Evolutionary conservation across 2,113 vertebrate species (phyloP).

Genomic region (Dicaeum eximium): DNA sequence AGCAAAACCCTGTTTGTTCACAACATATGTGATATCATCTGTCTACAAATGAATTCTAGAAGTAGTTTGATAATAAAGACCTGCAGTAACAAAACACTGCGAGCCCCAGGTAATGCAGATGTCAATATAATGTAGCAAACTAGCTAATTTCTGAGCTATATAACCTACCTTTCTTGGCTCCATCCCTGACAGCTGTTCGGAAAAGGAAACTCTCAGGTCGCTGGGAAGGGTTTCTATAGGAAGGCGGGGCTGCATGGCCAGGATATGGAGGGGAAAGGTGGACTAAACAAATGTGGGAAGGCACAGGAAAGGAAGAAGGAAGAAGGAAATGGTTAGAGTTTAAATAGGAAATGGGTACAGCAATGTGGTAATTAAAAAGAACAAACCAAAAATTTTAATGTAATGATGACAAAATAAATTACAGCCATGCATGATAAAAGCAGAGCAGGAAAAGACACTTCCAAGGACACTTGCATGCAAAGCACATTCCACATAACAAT

Average conservation of each 20-base stretch:
- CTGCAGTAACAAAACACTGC: not conserved
- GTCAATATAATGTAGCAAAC: not conserved
- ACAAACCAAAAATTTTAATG: constrained; percentile 42
- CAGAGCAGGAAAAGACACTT: constrained; percentile 13
- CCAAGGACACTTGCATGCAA: not conserved
- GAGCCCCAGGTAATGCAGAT: not conserved
- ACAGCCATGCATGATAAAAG: constrained; percentile 50
- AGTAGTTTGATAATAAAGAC: not conserved
- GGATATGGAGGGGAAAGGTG: constrained; percentile 83
- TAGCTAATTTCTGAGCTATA: not conserved
- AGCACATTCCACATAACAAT: constrained; percentile 29
- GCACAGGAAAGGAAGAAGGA: constrained; percentile 28
- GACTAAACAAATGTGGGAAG: constrained; percentile 71
- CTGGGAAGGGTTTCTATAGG: constrained; percentile 74
- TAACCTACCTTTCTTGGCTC: constrained; percentile 85
- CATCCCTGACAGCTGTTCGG: constrained; percentile 82
- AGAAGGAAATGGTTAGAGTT: constrained; percentile 45
- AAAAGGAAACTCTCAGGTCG: constrained; percentile 93
- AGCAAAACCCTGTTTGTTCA: not conserved
- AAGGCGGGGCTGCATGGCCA: constrained; percentile 69
- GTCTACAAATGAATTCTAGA: not conserved
- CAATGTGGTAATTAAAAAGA: constrained; percentile 45
- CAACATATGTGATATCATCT: not conserved
- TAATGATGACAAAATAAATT: constrained; percentile 42
- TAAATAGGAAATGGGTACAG: constrained; percentile 42